Percentiles rank a stretch among this genome's conserved stretches.
phyloP scores from a whole-genome alignment of 2,797 vertebrate species.

The Pseudochirops cupreus region DNA sequence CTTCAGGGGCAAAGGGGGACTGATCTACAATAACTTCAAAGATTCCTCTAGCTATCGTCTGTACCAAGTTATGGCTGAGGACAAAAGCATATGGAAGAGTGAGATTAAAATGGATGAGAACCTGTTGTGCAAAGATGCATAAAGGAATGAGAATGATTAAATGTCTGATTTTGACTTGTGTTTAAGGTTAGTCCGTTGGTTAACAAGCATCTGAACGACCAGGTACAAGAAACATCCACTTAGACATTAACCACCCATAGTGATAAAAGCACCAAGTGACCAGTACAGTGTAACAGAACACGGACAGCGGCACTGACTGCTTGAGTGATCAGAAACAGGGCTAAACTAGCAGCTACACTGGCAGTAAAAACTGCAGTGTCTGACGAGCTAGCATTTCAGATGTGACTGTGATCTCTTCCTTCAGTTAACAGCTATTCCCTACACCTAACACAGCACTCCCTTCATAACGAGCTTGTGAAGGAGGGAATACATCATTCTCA shows the following conservation, averaged over 20 bases:
- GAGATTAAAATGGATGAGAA: neutral
- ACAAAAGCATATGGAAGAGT: constrained; percentile 52
- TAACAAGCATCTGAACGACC: neutral
- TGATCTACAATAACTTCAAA: constrained; percentile 93
- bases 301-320: neutral
- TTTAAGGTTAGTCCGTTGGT: accelerated
- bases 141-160: too few species aligned
- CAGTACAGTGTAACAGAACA: neutral
- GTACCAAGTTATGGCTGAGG: constrained; percentile 87
- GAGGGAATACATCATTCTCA: neutral
- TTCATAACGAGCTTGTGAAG: neutral
- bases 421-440: neutral
- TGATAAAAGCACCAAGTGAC: accelerated
- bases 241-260: accelerated
- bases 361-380: accelerated
- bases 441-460: neutral
- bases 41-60: constrained; percentile 87
- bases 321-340: neutral
- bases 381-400: accelerated
- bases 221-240: neutral
- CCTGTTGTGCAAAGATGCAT: neutral
- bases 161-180: accelerated
- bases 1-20: constrained; percentile 91
- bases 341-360: neutral
- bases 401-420: neutral